Evolutionary conservation across 2,113 vertebrate genomes (phyloP).

Genomic region (Catharus bicknelli): DNA sequence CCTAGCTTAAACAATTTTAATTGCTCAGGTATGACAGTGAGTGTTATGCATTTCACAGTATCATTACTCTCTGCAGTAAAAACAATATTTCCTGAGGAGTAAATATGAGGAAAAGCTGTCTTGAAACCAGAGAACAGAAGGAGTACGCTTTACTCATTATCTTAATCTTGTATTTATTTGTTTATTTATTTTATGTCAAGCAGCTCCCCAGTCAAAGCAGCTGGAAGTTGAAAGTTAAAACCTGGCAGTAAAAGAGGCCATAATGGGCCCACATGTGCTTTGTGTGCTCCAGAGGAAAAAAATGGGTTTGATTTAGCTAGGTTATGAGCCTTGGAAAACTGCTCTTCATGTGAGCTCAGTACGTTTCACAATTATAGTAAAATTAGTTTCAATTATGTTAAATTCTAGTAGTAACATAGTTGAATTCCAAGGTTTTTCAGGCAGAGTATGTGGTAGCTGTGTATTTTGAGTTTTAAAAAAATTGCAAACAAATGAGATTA

Average conservation of each 20-base stretch:
- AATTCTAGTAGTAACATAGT: not conserved
- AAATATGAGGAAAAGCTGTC: not conserved
- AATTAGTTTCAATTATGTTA: conserved; percentile 14
- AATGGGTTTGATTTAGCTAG: not conserved
- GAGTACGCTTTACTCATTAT: not conserved
- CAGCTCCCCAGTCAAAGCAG: not conserved
- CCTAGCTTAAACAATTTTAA: not conserved
- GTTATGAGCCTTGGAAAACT: conserved; percentile 11
- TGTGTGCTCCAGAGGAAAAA: not conserved
- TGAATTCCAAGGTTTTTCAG: not conserved
- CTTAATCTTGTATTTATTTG: conserved; percentile 4
- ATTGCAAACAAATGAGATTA: not conserved
- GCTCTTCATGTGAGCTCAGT: not conserved
- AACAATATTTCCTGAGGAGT: not conserved
- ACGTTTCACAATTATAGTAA: not conserved
- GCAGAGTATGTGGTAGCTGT: not conserved
- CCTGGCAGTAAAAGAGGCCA: not conserved
- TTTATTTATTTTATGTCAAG: conserved; percentile 16
- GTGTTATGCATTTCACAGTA: not conserved
- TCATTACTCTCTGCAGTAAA: not conserved
- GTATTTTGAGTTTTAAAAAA: not conserved
- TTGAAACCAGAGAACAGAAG: not conserved
- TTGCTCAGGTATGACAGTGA: not conserved
- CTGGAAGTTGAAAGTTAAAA: conserved; percentile 42
- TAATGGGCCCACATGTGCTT: not conserved